Conservation (phyloP, 2,888 invertebrate species). For the Rhimphoctona megacephalus region DNA sequence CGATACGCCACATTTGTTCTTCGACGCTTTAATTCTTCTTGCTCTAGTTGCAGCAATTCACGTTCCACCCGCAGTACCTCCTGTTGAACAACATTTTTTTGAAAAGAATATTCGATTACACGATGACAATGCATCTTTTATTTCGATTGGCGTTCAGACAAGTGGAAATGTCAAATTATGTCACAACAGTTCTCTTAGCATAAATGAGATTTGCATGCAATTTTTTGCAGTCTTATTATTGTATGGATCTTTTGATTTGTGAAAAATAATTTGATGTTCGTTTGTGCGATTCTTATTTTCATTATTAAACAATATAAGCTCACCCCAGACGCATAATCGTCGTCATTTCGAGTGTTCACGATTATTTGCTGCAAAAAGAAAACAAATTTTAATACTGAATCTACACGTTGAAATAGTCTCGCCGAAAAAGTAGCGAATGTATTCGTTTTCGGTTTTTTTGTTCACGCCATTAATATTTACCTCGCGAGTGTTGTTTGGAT, state of each 20-base stretch:
- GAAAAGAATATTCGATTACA: neutral
- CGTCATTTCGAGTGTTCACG: slow-evolving; percentile 77
- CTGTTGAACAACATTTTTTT: slow-evolving; percentile 78
- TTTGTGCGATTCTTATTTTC: neutral
- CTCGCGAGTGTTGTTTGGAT: slow-evolving; percentile 89
- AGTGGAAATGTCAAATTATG: neutral
- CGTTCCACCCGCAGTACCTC: slow-evolving; percentile 92
- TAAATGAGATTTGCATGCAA: neutral
- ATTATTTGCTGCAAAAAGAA: slow-evolving; percentile 78
- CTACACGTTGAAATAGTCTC: neutral
- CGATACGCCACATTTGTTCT: slow-evolving; percentile 90
- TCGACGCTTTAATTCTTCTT: slow-evolving; percentile 91
- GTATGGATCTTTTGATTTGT: neutral
- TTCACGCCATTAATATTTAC: slow-evolving; percentile 79
- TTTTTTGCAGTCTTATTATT: neutral
- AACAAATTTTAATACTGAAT: neutral
- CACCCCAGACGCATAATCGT: slow-evolving; percentile 82
- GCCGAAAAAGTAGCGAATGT: neutral
- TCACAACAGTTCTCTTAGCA: neutral
- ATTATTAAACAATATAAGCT: slow-evolving; percentile 53
- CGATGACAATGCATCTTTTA: neutral
- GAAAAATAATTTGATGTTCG: neutral
- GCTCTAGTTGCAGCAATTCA: slow-evolving; percentile 91
- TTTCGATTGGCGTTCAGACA: neutral
- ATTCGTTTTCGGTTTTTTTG: slow-evolving; percentile 31